These are phyloP conservation scores for Epiblema foenella DNA, from an alignment of 2,888 invertebrate genomes.

Conservation along the genomic window DNA sequence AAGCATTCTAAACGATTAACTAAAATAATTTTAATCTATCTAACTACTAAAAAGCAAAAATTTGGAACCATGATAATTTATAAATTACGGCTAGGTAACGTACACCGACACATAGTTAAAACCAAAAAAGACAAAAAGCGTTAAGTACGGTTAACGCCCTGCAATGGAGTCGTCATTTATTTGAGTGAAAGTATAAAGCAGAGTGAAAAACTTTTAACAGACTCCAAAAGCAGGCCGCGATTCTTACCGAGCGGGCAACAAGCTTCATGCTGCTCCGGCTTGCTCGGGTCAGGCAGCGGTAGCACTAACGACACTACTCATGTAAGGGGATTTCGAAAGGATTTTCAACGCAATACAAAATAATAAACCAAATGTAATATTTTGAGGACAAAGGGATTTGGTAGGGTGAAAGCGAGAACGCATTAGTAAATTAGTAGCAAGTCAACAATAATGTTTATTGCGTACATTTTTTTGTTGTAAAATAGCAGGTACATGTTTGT, in stretches of 20 bases:
- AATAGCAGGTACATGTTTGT: slow-evolving; percentile 61
- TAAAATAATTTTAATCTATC: slow-evolving; percentile 39
- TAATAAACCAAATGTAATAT: slow-evolving; percentile 60
- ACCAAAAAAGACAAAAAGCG: slow-evolving; percentile 66
- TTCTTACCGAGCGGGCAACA: slow-evolving; percentile 94
- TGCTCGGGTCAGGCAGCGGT: slow-evolving; percentile 93
- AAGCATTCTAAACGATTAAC: slow-evolving; percentile 65
- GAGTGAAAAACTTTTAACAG: slow-evolving; percentile 47
- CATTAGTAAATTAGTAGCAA: slow-evolving; percentile 84
- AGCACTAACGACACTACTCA: slow-evolving; percentile 89
- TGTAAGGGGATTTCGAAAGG: slow-evolving; percentile 70
- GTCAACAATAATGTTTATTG: slow-evolving; percentile 65
- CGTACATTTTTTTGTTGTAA: slow-evolving; percentile 64
- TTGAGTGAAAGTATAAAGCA: slow-evolving; percentile 47
- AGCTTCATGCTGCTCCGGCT: slow-evolving; percentile 95
- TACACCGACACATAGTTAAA: slow-evolving; percentile 57
- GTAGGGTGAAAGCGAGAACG: slow-evolving; percentile 81
- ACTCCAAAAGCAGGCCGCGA: slow-evolving; percentile 53
- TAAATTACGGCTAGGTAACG: slow-evolving; percentile 55
- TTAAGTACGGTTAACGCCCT: slow-evolving; percentile 69
- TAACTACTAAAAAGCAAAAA: slow-evolving; percentile 54
- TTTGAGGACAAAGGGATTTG: slow-evolving; percentile 66
- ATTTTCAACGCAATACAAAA: slow-evolving; percentile 73
- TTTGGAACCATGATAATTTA: slow-evolving; percentile 58
- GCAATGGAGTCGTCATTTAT: slow-evolving; percentile 62